Evolutionary conservation across 2,113 vertebrate genomes (phyloP).

Genomic region (Eulemur rufifrons): DNA sequence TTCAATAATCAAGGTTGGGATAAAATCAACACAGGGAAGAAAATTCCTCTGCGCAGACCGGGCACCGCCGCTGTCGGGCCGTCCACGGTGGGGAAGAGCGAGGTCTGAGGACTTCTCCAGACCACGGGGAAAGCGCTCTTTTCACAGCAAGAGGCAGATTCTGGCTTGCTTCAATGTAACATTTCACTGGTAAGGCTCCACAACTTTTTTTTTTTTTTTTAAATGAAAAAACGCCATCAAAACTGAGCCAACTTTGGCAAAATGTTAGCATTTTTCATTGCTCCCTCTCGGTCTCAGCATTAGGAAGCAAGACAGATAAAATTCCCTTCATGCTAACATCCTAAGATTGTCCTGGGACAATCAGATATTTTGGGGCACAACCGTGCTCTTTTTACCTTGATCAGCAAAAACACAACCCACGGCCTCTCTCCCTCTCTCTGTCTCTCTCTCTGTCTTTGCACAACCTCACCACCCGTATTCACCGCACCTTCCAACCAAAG

Average conservation of each 20-base stretch:
- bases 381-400: background rate
- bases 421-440: no score
- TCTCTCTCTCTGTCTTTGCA: no score
- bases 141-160: background rate
- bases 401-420: background rate
- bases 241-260: background rate
- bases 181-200: background rate
- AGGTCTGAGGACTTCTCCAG: background rate
- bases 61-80: background rate
- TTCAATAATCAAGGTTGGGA: background rate
- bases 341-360: background rate
- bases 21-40: background rate
- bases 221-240: background rate
- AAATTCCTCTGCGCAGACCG: background rate
- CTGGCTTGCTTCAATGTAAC: no score
- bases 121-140: background rate
- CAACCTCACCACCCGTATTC: no score
- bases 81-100: background rate
- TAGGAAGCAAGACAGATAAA: background rate
- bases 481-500: no score
- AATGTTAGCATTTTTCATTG: background rate
- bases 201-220: background rate
- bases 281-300: background rate
- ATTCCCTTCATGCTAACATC: background rate
- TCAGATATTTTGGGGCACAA: background rate